Evolutionary conservation across 2,888 invertebrate species (phyloP).

Genomic region (Cephus rjabovi): DNA sequence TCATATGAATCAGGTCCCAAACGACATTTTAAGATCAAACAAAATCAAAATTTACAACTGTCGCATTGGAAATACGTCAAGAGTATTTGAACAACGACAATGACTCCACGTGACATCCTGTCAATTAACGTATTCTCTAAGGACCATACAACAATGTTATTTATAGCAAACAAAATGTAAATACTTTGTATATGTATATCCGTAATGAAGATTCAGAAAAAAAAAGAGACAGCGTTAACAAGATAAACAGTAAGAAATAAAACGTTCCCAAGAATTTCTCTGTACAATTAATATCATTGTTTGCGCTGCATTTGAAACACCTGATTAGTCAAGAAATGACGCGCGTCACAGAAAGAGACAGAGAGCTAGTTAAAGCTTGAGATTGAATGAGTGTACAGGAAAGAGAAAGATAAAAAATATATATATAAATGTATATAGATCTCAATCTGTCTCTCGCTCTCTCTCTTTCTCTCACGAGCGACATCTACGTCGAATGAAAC

Average conservation of each 20-base stretch:
- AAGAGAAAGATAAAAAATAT: not conserved
- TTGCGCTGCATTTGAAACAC: not conserved
- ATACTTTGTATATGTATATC: slow-evolving; percentile 2
- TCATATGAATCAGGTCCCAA: too few species aligned
- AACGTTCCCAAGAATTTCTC: not conserved
- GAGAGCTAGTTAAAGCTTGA: not conserved
- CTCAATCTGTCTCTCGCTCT: not conserved
- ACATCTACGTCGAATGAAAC: slow-evolving; percentile 5
- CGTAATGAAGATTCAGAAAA: slow-evolving; percentile 16
- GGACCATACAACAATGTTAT: not conserved
- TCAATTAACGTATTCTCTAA: not conserved
- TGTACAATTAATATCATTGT: not conserved
- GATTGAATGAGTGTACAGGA: not conserved
- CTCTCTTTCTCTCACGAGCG: slow-evolving; percentile 3
- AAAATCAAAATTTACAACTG: not conserved
- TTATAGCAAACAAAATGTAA: not conserved
- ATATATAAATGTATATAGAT: not conserved
- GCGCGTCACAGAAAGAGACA: not conserved
- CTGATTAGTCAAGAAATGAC: not conserved
- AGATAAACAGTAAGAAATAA: slow-evolving; percentile 9
- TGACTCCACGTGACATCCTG: not conserved
- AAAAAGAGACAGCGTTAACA: slow-evolving; percentile 18
- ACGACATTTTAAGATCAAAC: not conserved
- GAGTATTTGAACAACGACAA: not conserved
- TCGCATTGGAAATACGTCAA: too few species aligned